Evolutionary conservation across 2,888 invertebrate species (phyloP).

Genomic region (Gnatocerus cornutus): DNA sequence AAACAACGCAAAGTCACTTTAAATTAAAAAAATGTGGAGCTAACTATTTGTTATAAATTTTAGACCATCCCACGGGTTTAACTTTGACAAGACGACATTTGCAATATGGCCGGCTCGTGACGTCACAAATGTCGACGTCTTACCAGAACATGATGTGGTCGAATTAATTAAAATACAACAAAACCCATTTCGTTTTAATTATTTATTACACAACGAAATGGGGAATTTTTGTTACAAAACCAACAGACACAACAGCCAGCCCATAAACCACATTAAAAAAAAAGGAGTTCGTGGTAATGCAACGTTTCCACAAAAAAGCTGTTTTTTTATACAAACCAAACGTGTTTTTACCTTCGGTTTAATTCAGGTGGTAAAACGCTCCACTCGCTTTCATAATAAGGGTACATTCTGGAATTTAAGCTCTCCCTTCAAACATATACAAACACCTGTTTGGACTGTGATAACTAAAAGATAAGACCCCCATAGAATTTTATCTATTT

Average conservation of each 20-base stretch:
- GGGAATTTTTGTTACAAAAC: neutral
- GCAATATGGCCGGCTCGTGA: slow-evolving; percentile 66
- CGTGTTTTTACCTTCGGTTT: slow-evolving; percentile 81
- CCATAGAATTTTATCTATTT: slow-evolving; percentile 52
- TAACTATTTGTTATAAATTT: slow-evolving; percentile 59
- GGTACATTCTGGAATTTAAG: slow-evolving; percentile 70
- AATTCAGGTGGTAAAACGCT: slow-evolving; percentile 89
- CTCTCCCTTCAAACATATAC: neutral
- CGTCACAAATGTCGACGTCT: slow-evolving; percentile 59
- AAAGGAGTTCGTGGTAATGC: neutral
- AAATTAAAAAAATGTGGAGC: slow-evolving; percentile 54
- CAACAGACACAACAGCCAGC: neutral
- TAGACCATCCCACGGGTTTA: slow-evolving; percentile 63
- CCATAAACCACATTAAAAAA: slow-evolving; percentile 7
- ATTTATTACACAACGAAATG: too few species aligned
- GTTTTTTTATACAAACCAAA: neutral
- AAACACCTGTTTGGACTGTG: slow-evolving; percentile 44
- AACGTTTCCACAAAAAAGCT: slow-evolving; percentile 24
- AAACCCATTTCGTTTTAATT: too few species aligned
- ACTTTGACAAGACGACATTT: slow-evolving; percentile 61
- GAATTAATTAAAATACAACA: neutral
- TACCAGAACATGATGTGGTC: slow-evolving; percentile 8
- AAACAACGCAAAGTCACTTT: slow-evolving; percentile 44
- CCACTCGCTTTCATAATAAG: slow-evolving; percentile 86
- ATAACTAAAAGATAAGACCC: slow-evolving; percentile 59